Base-by-base conservation (phyloP, 2,888 invertebrate species). In the Yponomeuta evonymella region DNA sequence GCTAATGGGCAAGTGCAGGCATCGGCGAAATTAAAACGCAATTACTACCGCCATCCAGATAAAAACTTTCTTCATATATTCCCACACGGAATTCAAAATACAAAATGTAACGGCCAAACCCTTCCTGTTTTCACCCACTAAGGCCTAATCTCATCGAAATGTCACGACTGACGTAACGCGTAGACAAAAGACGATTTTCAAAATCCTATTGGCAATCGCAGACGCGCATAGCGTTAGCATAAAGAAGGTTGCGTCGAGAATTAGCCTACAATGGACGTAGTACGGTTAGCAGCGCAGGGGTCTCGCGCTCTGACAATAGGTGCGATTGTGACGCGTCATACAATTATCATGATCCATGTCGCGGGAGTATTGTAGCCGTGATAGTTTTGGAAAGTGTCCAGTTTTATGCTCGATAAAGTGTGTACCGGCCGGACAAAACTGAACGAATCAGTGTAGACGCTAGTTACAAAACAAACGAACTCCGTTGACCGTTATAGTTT, bases 401-500 rank as follows among this genome's bases (percentile, higher is more conserved):
- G 76, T 77, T 76, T 77, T 74, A 72, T 76, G 75, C 51, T 10
- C 0, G 1, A 51, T 8, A 51, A 2, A 51, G 10, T 51, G 51
- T 51, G 2, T 9, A 5, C 23, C 23, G 23, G 1, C 23, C 23
- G 23, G 23, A 23, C 23, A 23, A 23, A 23, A 23, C 23, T 23
- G 36, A 36, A 1, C 36, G 36, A 36, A 36, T 36, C 23, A 23
- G 23, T 36, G 5, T 36, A 36, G 4, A 36, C 36, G 36, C 36
- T 36, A 36, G 36, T 2, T 2, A 36, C 4, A 36, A 36, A 36
- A 4, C 2, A 36, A 36, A 5, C 36, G 36, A 36, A 36, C 36
- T 36, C 36, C 2, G 36, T 36, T 36, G 36, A 36, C 36, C 36
- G 2, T 36, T 36, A 36, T 36, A 4, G 36, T 36, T 36, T 36